These are phyloP conservation scores for Leptinotarsa texana DNA, from an alignment of 1,140 invertebrate genomes.

Conservation along the genomic window DNA sequence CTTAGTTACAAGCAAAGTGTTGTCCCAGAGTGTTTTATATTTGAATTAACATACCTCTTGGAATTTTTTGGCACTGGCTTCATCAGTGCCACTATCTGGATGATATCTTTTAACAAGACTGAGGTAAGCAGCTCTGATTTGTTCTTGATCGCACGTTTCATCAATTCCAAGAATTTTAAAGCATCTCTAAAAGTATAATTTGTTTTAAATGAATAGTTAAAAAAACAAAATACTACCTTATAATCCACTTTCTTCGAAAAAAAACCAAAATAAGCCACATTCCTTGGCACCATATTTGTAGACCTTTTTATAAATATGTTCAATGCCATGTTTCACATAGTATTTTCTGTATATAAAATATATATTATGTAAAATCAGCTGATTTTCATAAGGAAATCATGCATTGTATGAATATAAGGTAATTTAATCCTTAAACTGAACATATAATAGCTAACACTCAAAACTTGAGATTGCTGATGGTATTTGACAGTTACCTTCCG, in stretches of 20 bases:
- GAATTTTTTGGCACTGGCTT: constrained; percentile 74
- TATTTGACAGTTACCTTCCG: no score
- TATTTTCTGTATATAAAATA: neutral
- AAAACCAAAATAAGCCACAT: constrained; percentile 14
- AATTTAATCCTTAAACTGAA: no score
- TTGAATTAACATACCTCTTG: constrained; percentile 60
- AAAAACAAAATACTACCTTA: constrained; percentile 13
- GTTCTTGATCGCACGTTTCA: constrained; percentile 70
- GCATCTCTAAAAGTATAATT: constrained; percentile 61
- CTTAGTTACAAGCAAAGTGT: neutral
- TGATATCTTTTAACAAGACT: constrained; percentile 78
- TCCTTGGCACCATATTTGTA: neutral
- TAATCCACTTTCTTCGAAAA: constrained; percentile 18
- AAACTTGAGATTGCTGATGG: no score
- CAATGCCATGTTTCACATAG: constrained; percentile 12
- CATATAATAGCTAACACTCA: no score
- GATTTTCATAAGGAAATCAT: no score
- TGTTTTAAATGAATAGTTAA: constrained; percentile 18
- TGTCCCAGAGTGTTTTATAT: neutral
- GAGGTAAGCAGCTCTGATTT: constrained; percentile 73
- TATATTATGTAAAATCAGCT: no score
- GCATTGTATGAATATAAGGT: no score
- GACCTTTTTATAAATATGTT: neutral
- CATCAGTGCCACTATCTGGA: constrained; percentile 73
- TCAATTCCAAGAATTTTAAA: constrained; percentile 68